Percentiles rank a stretch among this genome's conserved stretches.
Evolutionary conservation across 2,888 invertebrate genomes (phyloP).

Genomic region (Embidobia sp.): DNA sequence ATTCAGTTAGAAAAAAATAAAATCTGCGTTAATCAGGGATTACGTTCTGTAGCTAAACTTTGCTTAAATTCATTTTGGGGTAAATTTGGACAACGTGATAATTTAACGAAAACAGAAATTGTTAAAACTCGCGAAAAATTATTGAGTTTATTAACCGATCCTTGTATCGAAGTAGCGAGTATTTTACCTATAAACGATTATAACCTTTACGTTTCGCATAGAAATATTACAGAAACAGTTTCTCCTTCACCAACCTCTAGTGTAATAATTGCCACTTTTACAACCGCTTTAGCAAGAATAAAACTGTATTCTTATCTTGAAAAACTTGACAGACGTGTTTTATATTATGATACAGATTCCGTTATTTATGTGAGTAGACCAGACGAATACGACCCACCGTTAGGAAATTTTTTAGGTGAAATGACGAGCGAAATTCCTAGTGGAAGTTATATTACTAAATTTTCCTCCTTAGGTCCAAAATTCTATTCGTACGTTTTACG

Average conservation of each 20-base stretch:
- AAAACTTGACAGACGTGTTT: not conserved
- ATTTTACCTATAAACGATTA: not conserved
- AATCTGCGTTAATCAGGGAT: slow-evolving; percentile 28
- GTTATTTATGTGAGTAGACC: not conserved
- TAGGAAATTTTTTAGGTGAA: not conserved
- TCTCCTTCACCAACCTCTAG: not conserved
- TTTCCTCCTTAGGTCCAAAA: not conserved
- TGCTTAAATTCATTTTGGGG: slow-evolving; percentile 44
- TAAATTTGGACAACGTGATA: slow-evolving; percentile 30
- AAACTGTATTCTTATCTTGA: not conserved
- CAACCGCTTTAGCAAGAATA: not conserved
- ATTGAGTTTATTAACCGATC: not conserved
- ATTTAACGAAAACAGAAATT: slow-evolving; percentile 9
- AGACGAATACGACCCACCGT: not conserved
- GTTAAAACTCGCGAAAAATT: not conserved
- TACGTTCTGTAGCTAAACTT: slow-evolving; percentile 20
- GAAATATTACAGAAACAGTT: not conserved
- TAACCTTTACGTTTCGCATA: not conserved
- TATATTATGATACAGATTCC: not conserved
- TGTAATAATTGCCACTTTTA: not conserved
- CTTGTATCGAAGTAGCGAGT: not conserved
- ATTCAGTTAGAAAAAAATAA: slow-evolving; percentile 2
- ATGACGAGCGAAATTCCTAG: not conserved
- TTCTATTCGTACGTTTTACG: not conserved
- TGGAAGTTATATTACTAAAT: not conserved